Evolutionary conservation across 2,113 vertebrate genomes (phyloP).

Genomic region (Sphaerodactylus townsendi): DNA sequence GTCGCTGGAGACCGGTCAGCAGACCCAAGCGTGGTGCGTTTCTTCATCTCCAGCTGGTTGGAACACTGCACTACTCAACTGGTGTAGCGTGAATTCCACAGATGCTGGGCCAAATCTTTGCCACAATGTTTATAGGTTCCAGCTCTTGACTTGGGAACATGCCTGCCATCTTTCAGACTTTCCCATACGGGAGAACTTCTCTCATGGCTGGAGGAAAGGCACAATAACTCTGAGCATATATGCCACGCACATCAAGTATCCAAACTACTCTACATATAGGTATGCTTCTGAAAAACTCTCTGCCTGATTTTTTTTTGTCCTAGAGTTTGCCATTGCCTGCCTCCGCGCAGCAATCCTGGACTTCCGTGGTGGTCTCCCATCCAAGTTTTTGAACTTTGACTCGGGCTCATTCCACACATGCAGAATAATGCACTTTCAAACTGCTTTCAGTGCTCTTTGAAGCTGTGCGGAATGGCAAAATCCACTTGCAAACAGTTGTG

Average conservation of each 20-base stretch:
- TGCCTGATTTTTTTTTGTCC: too few relatives aligned
- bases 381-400: constrained; percentile 48
- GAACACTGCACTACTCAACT: neutral
- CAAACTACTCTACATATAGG: too few relatives aligned
- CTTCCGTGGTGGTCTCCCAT: too few relatives aligned
- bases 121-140: neutral
- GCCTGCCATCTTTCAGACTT: neutral
- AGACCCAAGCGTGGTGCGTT: rapidly evolving
- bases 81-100: neutral
- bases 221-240: neutral
- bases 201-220: neutral
- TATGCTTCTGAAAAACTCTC: too few relatives aligned
- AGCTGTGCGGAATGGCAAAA: too few relatives aligned
- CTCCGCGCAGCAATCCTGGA: too few relatives aligned
- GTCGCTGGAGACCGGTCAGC: neutral
- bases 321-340: too few relatives aligned
- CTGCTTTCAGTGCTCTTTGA: too few relatives aligned
- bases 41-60: constrained; percentile 18
- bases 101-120: neutral
- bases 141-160: neutral
- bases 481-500: too few relatives aligned
- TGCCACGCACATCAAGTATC: neutral
- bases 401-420: too few relatives aligned
- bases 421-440: too few relatives aligned
- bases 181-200: neutral